Evolutionary conservation across 2,888 invertebrate species (phyloP).

Genomic region (Napeogenes sylphis): DNA sequence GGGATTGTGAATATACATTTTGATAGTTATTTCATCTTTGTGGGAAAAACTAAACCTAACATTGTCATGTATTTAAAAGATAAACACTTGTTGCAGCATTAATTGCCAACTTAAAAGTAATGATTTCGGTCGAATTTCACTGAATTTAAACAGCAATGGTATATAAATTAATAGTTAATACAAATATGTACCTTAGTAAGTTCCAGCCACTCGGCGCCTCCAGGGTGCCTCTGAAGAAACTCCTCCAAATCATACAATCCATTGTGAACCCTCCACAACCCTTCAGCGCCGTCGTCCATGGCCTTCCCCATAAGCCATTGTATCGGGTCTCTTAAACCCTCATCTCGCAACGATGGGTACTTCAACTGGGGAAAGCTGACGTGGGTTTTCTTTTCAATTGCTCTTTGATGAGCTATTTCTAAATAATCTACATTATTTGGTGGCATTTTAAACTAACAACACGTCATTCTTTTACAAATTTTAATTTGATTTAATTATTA

Average conservation of each 20-base stretch:
- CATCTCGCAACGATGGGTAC: slow-evolving; percentile 71
- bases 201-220: slow-evolving; percentile 86
- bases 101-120: too few species aligned
- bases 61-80: too few species aligned
- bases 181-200: slow-evolving; percentile 77
- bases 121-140: too few species aligned
- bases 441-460: slow-evolving; percentile 40
- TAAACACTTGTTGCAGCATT: too few species aligned
- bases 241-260: slow-evolving; percentile 89
- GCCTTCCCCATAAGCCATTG: slow-evolving; percentile 82
- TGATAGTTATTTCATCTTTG: too few species aligned
- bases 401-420: slow-evolving; percentile 47
- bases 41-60: too few species aligned
- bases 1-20: too few species aligned
- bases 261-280: slow-evolving; percentile 87
- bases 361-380: slow-evolving; percentile 75
- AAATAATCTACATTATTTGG: slow-evolving; percentile 48
- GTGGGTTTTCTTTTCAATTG: slow-evolving; percentile 58
- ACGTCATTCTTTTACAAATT: not conserved
- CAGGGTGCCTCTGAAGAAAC: slow-evolving; percentile 90
- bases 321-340: slow-evolving; percentile 59
- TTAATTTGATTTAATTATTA: too few species aligned
- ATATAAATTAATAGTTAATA: slow-evolving; percentile 4
- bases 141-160: too few species aligned
- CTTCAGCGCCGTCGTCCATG: slow-evolving; percentile 84